Evolutionary conservation across 2,113 vertebrate genomes (phyloP).

Genomic region (Oryzias woworae): DNA sequence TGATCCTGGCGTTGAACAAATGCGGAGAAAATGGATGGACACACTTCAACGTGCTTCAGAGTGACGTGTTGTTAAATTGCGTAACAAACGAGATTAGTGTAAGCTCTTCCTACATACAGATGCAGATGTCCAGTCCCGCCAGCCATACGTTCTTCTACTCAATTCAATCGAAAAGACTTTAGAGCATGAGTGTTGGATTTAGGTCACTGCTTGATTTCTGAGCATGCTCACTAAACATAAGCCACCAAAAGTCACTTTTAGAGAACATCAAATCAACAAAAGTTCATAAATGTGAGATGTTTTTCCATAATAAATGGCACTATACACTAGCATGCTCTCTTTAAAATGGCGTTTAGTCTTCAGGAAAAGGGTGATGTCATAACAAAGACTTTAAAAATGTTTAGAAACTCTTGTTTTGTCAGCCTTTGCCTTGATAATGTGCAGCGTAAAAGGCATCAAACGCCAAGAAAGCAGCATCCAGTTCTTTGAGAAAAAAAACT

Average conservation of each 20-base stretch:
- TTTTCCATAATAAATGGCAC: background rate
- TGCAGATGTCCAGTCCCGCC: constrained; percentile 20
- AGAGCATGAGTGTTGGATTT: constrained; percentile 16
- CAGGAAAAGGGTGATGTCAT: too few relatives aligned
- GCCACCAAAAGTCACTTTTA: background rate
- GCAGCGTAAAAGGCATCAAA: constrained; percentile 46
- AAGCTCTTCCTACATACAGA: constrained; percentile 29
- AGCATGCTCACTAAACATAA: background rate
- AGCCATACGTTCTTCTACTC: constrained; percentile 18
- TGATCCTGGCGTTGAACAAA: background rate
- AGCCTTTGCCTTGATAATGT: constrained; percentile 28
- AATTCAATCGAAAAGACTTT: constrained; percentile 42
- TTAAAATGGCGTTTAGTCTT: too few relatives aligned
- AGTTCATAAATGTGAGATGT: constrained; percentile 20
- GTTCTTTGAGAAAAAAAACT: constrained; percentile 42
- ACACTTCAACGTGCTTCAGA: constrained; percentile 18
- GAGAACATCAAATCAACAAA: constrained; percentile 14
- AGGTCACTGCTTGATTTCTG: constrained; percentile 2
- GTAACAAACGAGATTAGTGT: constrained; percentile 40
- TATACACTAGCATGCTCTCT: too few relatives aligned
- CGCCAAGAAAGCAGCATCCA: constrained; percentile 1
- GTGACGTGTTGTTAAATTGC: constrained; percentile 15
- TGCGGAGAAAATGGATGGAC: constrained; percentile 8
- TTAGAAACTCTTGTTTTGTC: constrained; percentile 22
- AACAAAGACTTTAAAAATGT: constrained; percentile 18